phyloP scores from a whole-genome alignment of 2,888 invertebrate genomes.

The Nineta flava region DNA sequence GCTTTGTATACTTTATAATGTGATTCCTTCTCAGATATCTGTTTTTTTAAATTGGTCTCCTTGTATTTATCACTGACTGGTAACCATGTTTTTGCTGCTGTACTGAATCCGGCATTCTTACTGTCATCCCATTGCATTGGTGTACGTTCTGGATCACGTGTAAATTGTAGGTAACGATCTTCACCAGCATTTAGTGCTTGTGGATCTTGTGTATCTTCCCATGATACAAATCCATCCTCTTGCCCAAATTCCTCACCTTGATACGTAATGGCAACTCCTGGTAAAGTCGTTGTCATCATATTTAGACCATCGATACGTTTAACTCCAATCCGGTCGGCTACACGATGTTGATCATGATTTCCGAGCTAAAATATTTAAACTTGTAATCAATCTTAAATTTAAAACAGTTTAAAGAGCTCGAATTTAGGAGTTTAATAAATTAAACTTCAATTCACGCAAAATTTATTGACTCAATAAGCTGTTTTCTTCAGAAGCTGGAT shows the following conservation, averaged over 20 bases:
- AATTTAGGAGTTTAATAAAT: no score
- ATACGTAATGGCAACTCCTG: constrained; percentile 74
- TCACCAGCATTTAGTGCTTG: constrained; percentile 37
- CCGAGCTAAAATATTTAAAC: constrained; percentile 40
- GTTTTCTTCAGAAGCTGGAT: no score
- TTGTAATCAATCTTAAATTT: no score
- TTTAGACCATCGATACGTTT: constrained; percentile 62
- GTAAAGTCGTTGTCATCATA: constrained; percentile 65
- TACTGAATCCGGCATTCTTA: constrained; percentile 38
- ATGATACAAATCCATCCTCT: constrained; percentile 37
- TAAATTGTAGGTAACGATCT: constrained; percentile 36
- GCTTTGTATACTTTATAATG: no score
- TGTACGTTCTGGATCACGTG: constrained; percentile 61
- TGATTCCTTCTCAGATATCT: no score
- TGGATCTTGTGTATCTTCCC: constrained; percentile 39
- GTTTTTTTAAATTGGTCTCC: no score
- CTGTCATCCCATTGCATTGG: constrained; percentile 64
- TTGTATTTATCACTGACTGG: constrained; percentile 30
- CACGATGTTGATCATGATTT: constrained; percentile 59
- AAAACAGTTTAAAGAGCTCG: no score
- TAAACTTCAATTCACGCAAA: no score
- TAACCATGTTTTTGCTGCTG: constrained; percentile 40
- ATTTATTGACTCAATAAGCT: no score
- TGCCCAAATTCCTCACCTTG: constrained; percentile 75
- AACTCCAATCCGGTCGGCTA: constrained; percentile 49